Evolutionary conservation across 2,797 vertebrate species (phyloP).

Genomic region (Molossus molossus): DNA sequence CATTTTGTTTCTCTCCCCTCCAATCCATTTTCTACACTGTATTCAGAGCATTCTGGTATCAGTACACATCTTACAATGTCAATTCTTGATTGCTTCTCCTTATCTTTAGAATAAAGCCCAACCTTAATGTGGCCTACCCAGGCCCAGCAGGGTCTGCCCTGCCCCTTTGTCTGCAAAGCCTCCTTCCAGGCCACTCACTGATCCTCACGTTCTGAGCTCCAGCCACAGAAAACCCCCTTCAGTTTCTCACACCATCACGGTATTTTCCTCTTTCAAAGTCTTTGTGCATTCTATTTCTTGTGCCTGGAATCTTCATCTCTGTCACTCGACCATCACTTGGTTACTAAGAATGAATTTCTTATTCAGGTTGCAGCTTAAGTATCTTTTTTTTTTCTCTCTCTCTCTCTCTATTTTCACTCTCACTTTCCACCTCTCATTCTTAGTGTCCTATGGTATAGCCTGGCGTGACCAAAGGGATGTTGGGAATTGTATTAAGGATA

Average conservation of each 20-base stretch:
- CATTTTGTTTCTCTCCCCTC: not conserved
- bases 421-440: not conserved
- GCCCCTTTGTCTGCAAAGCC: not conserved
- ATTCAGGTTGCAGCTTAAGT: not conserved
- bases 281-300: not conserved
- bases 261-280: not conserved
- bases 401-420: not conserved
- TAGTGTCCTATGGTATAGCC: not conserved
- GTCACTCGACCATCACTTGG: not conserved
- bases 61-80: not conserved
- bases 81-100: not conserved
- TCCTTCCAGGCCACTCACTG: not conserved
- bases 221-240: not conserved
- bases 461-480: not conserved
- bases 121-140: not conserved
- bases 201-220: not conserved
- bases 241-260: not conserved
- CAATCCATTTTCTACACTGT: not conserved
- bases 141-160: not conserved
- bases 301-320: not conserved
- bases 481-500: not conserved
- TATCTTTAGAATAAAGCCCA: not conserved
- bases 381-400: not conserved
- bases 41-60: not conserved
- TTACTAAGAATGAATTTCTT: not conserved